Evolutionary conservation across 1,140 invertebrate species (phyloP), one percentile per base, ranked within the genome.

Genomic region (Pectinophora gossypiella): DNA sequence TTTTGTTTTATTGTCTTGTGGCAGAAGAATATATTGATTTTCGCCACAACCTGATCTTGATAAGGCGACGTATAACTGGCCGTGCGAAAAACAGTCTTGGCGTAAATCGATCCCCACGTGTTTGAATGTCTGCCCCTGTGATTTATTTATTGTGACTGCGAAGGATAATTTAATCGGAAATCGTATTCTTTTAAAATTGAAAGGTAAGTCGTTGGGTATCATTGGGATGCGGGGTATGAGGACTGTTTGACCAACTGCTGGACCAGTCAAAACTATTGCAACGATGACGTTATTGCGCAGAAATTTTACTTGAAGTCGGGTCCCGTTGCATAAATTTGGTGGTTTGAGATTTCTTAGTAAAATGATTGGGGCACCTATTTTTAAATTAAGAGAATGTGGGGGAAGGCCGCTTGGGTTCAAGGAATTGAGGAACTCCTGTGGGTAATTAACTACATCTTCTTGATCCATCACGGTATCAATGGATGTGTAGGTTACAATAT

Each of bases 241-340:
- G n/a, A 59, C 40, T 22, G 50, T 56, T 55, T 60, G 49, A 38
- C 61, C 55, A 48, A 52, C 56, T 44, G 48, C 55, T 56, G 38
- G 47, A 52, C 62, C 58, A 50, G 53, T 63, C 48, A 65, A 59
- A 60, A 60, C 44, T 53, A 48, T 56, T 21, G 60, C 46, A 47
- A 52, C 51, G 21, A 68, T 65, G 15, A 62, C 53, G 44, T 62
- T 62, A 43, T 59, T 57, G 32, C 54, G 56, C 16, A 59, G 36
- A 54, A 51, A 54, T 59, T 62, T 64, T 1, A 65, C 35, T 54
- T 58, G 47, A 45, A 60, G 55, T 57, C 56, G 20, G 44, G 58
- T 65, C 9, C 58, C 61, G 47, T 68, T 61, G 40, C 55, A 68
- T 54, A 64, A 54, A 53, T 61, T 63, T 54, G 56, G 59, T 54